These are phyloP conservation scores for Leptopilina myrica DNA, from an alignment of 2,888 invertebrate species.

Conservation along the genomic window DNA sequence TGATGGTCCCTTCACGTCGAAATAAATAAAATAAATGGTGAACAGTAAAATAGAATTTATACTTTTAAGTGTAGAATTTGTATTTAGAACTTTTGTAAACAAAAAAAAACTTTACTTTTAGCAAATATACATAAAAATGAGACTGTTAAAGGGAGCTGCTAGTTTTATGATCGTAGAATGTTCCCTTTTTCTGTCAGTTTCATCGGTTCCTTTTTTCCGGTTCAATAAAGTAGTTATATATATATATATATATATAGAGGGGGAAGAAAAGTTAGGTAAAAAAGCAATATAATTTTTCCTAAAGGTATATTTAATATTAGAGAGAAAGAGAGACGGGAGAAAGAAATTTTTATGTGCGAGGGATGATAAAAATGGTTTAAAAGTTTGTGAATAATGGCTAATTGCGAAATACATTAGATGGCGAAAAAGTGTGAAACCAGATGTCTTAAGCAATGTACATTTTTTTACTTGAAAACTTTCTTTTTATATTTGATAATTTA, in stretches of 20 bases:
- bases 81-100: too few relatives aligned
- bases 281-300: background rate
- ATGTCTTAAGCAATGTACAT: constrained; percentile 6
- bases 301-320: background rate
- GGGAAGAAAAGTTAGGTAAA: background rate
- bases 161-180: background rate
- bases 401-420: constrained; percentile 1
- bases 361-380: constrained; percentile 6
- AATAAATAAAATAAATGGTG: too few relatives aligned
- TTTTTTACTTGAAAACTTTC: constrained; percentile 2
- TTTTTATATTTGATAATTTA: background rate
- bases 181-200: background rate
- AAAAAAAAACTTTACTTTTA: background rate
- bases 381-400: constrained; percentile 3
- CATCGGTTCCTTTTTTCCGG: background rate
- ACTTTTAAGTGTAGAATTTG: too few relatives aligned
- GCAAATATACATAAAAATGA: background rate
- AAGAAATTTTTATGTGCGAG: background rate
- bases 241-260: too few relatives aligned
- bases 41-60: too few relatives aligned
- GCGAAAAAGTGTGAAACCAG: constrained; percentile 6
- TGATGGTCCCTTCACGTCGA: too few relatives aligned
- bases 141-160: background rate
- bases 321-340: background rate
- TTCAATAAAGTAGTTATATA: background rate